Evolutionary conservation across 2,888 invertebrate species (phyloP), one percentile per base, ranked within the genome.

Genomic region (Ptychoptera contaminata): DNA sequence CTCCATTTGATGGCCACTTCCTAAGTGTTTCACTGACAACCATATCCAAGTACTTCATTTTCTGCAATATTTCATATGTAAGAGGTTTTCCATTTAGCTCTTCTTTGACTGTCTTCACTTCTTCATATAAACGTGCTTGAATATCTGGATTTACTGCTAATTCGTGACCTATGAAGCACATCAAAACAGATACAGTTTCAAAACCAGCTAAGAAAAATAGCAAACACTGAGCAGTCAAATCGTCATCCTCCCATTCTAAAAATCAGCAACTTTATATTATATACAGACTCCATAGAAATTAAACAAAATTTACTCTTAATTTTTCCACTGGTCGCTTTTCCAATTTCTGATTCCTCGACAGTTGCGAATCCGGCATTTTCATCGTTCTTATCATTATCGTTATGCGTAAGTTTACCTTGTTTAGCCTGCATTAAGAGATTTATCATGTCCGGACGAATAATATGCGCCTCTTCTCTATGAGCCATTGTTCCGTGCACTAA

Each of bases 21-120:
- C 74, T 58, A 3, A 74, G 56, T 0, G 64, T 50, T 52, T 74
- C 74, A 54, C 72, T 23, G 11, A 44, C 14, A 1, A 65, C 59
- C 55, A 63, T 63, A 50, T 77, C 77, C 64, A 78, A 54, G 47
- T 77, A 78, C 38, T 67, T 67, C 74, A 78, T 71, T 36, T 63
- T 65, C 52, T 72, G 67, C 1, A 78, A 58, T 1, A 66, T 64
- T 32, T 70, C 72, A 49, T 74, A 77, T 39, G 69, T 68, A 1
- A 75, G 55, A 39, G 67, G 67, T 8, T 69, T 69, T 0, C 61
- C 65, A 7, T 64, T 62, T 4, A 63, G 46, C 11, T 65, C 63
- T 1, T 51, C 52, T 6, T 67, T 58, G 3, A 67, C 63, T 15
- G 70, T 67, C 15, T 59, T 65, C 31, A 79, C 71, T 61, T 79